Evolutionary conservation across 2,797 vertebrate species (phyloP).

Genomic region (Lophius americanus): DNA sequence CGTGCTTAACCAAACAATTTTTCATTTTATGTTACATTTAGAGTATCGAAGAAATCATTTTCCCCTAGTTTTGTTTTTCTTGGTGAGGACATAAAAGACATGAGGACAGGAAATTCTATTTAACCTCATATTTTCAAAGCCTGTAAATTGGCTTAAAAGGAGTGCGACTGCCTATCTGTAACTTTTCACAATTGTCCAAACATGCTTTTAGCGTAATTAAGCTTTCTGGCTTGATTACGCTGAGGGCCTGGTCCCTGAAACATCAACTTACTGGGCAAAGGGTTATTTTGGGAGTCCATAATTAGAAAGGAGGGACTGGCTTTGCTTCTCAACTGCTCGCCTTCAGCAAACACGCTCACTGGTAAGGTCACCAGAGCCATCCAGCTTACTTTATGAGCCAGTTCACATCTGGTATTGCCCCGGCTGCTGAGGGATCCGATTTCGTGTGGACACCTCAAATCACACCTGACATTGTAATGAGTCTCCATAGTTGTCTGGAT

Average conservation of each 20-base stretch:
- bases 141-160: conserved; percentile 1
- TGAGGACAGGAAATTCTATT: conserved; percentile 38
- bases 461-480: too few relatives aligned
- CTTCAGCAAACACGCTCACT: conserved; percentile 54
- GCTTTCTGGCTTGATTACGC: conserved; percentile 12
- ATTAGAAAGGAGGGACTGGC: conserved; percentile 84
- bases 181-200: not conserved
- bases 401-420: too few relatives aligned
- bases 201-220: not conserved
- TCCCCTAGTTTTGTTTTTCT: too few relatives aligned
- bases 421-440: too few relatives aligned
- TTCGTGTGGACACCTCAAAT: too few relatives aligned
- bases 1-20: too few relatives aligned
- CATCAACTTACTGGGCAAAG: conserved; percentile 40
- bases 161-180: not conserved
- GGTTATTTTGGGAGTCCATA: conserved; percentile 85
- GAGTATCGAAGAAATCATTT: too few relatives aligned
- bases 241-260: conserved; percentile 27
- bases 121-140: conserved; percentile 33
- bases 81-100: too few relatives aligned
- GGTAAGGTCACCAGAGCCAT: conserved; percentile 33
- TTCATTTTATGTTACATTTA: too few relatives aligned
- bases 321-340: conserved; percentile 56
- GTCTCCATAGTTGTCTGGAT: too few relatives aligned
- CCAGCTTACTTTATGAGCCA: conserved; percentile 21